A percentile compares a stretch with the other conserved stretches of the same genome.
These are phyloP conservation scores for Drosophila percnosoma DNA, from an alignment of 2,888 invertebrate species.

Conservation along the genomic window DNA sequence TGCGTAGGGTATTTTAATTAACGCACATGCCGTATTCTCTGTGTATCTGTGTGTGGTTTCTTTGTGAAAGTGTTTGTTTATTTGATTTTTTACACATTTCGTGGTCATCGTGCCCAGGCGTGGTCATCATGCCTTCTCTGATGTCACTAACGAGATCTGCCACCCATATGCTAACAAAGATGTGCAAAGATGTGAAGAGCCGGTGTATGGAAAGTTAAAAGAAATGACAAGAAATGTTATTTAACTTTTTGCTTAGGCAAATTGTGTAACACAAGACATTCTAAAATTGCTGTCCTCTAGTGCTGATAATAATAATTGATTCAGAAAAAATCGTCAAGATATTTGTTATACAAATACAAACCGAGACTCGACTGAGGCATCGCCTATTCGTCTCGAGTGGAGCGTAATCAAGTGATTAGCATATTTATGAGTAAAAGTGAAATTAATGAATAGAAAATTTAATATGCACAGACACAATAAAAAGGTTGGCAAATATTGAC, in stretches of 20 bases:
- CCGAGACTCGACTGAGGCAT: conserved; percentile 17
- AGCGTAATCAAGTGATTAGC: conserved; percentile 72
- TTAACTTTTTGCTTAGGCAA: conserved; percentile 64
- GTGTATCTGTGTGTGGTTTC: conserved; percentile 39
- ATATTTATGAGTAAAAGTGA: conserved; percentile 83
- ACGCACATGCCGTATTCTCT: conserved; percentile 7
- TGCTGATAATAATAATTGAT: conserved; percentile 43
- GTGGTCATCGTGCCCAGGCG: conserved; percentile 3
- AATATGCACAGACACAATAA: conserved; percentile 33
- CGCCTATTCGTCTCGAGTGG: conserved; percentile 9
- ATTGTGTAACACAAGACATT: conserved; percentile 58
- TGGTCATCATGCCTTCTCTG: conserved; percentile 37
- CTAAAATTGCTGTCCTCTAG: conserved; percentile 37
- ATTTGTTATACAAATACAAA: conserved; percentile 41
- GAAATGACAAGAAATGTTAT: conserved; percentile 40
- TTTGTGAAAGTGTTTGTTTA: conserved; percentile 68
- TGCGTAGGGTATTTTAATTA: conserved; percentile 21
- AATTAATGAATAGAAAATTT: conserved; percentile 68
- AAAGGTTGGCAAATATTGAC: conserved; percentile 74
- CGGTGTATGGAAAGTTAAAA: conserved; percentile 39
- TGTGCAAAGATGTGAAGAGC: conserved; percentile 1
- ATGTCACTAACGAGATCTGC: conserved; percentile 46
- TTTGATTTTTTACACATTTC: conserved; percentile 33
- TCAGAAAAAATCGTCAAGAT: conserved; percentile 10
- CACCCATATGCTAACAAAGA: conserved; percentile 28